These are phyloP conservation scores for Pyralis farinalis DNA, from an alignment of 2,888 invertebrate species.

Conservation along the genomic window DNA sequence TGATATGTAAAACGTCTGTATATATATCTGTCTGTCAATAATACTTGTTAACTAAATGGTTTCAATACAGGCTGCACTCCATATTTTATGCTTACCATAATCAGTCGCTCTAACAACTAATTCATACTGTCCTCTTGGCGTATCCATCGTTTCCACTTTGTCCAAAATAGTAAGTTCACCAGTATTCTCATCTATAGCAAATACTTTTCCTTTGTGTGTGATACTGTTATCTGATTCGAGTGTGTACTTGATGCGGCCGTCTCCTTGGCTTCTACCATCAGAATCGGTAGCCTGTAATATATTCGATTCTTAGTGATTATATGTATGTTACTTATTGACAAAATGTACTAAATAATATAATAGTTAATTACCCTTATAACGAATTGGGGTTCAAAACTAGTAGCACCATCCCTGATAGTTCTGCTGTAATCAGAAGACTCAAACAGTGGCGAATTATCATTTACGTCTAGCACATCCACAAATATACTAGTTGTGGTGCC, in stretches of 20 bases:
- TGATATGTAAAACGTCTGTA: too few species aligned
- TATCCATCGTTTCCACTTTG: slow-evolving; percentile 86
- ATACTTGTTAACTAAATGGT: too few species aligned
- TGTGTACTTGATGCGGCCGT: slow-evolving; percentile 84
- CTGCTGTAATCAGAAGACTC: slow-evolving; percentile 86
- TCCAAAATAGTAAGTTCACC: slow-evolving; percentile 86
- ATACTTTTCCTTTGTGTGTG: slow-evolving; percentile 81
- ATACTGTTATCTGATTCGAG: slow-evolving; percentile 86
- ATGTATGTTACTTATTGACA: too few species aligned
- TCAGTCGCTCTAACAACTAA: slow-evolving; percentile 86
- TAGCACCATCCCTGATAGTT: slow-evolving; percentile 88
- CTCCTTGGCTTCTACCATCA: slow-evolving; percentile 87
- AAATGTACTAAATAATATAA: background rate
- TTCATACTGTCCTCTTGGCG: slow-evolving; percentile 88
- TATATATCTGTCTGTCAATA: too few species aligned
- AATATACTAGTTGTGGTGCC: slow-evolving; percentile 86
- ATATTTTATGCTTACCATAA: slow-evolving; percentile 78
- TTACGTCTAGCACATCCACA: slow-evolving; percentile 87
- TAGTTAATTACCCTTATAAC: slow-evolving; percentile 82
- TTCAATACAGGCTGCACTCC: too few species aligned
- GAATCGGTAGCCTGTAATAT: slow-evolving; percentile 85
- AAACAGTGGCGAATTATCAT: slow-evolving; percentile 88
- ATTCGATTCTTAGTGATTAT: too few species aligned
- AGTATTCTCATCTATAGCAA: slow-evolving; percentile 83
- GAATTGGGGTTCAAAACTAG: slow-evolving; percentile 89